Evolutionary conservation across 2,797 vertebrate genomes (phyloP), one percentile per base, ranked within the genome.

Genomic region (Siniperca scherzeri): DNA sequence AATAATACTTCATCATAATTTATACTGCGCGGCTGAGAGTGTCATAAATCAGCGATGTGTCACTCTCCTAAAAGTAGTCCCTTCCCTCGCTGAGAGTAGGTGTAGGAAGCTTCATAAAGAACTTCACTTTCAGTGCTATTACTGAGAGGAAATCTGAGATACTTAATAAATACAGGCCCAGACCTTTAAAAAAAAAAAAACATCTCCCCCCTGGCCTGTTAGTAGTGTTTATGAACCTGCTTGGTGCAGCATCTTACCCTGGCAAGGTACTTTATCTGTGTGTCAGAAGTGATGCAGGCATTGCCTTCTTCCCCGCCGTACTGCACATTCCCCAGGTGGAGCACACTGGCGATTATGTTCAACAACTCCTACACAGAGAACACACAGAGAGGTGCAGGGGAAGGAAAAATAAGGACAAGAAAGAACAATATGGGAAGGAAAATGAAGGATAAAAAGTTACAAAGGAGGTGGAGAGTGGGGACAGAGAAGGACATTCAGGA

Each of bases 281-380:
- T 98, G 87, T 99, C 98, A 0, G 97, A 97, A 2, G 96, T 97
- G 92, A 99, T 98, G 92, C 95, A 97, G 66, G 96, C 96, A 0
- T 91, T 96, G 33, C 98, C 97, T 30, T 99, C 98, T 1, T 99
- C 96, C 0, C 94, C 96, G 1, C 95, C 96, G 61, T 97, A 99
- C 87, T 99, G 98, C 81, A 99, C 95, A 1, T 99, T 99, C 11
- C 98, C 99, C 90, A 99, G 91, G 82, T 99, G 99, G 25, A 99
- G 94, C 61, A 99, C 98, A 0, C 98, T 99, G 80, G 97, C 98
- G 38, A 99, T 96, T 1, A 99, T 96, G 89, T 97, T 99, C 91
- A 99, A 89, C 90, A 99, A 82, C 87, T 99, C 98, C 98, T 99
- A 78, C 33, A 56, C 19, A 67, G 25, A 61, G 11, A 50, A 65